Base-by-base conservation (phyloP, 2,113 vertebrate species). In the Saccopteryx bilineata region DNA sequence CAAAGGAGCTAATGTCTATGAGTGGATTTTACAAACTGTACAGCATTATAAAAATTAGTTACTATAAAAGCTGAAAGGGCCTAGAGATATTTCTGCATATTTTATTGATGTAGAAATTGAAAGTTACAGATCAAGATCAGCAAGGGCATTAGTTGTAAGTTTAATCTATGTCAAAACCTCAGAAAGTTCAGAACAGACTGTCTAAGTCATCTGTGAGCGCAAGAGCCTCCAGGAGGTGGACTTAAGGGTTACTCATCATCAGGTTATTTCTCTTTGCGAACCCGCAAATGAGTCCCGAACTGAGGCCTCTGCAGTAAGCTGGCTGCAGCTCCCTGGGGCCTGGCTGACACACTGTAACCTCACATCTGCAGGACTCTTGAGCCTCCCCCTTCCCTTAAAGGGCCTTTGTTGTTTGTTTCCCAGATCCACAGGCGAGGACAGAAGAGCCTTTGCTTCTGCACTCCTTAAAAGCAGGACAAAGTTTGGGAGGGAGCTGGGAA, bases 311-410 rank as follows among this genome's bases (percentile, higher is more conserved):
- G 0, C 75, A n/a, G 12, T 0, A 0, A 92, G 71, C 61, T 0
- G 0, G 83, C 65, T 23, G 39, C 9, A 60, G 33, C 84, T 33
- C 94, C 72, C 0, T 0, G 5, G 69, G 88, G 82, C 58, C 81
- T 1, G 39, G 52, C 93, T 31, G n/a, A 8, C 65, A 58, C 92
- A 86, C 96, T 75, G 76, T 28, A 97, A 83, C 86, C 5, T 0
- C 97, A 96, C 97, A 98, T 97, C 95, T 97, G 97, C 93, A 97
- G 81, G 79, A 52, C 79, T 90, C 75, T 76, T 19, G 11, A 81
- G 76, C 54, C 71, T 71, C 17, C 46, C 28, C 90, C 84, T 1
- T 94, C 9, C 0, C 48, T 94, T 87, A 78, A 98, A 92, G 87
- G 81, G 85, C 68, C 96, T 86, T 81, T 96, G 94, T 98, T 76